Evolutionary conservation across 2,888 invertebrate species (phyloP).

Genomic region (Cerceris ruficornis): DNA sequence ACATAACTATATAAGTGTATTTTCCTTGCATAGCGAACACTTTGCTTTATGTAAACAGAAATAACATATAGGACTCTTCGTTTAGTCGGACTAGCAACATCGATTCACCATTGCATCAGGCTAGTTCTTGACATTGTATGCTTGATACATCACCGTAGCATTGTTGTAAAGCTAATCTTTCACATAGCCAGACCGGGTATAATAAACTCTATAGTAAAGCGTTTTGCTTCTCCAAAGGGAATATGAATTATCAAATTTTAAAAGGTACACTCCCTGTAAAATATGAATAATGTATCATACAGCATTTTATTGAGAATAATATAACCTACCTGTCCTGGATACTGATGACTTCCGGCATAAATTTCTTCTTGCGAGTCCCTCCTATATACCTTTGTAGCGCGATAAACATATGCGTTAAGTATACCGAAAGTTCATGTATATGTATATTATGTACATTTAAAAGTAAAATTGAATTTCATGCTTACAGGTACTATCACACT

Average conservation of each 20-base stretch:
- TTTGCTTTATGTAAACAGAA: constrained; percentile 53
- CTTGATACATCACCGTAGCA: constrained; percentile 31
- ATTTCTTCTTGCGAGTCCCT: constrained; percentile 98
- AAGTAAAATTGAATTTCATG: constrained; percentile 16
- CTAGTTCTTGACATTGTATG: constrained; percentile 70
- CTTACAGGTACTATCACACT: constrained; percentile 79
- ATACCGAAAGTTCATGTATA: not conserved
- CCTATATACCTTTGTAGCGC: constrained; percentile 88
- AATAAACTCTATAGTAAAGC: constrained; percentile 99
- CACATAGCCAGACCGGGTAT: constrained; percentile 86
- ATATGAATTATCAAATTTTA: constrained; percentile 99
- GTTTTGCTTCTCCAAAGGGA: constrained; percentile 99
- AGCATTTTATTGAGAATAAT: not conserved
- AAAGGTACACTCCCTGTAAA: constrained; percentile 94
- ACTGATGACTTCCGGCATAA: constrained; percentile 98
- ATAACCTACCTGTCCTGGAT: constrained; percentile 88
- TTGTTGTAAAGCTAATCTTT: constrained; percentile 40
- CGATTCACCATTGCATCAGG: constrained; percentile 66
- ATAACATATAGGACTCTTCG: constrained; percentile 65
- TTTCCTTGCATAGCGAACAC: constrained; percentile 33
- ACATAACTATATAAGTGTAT: constrained; percentile 60
- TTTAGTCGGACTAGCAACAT: constrained; percentile 75
- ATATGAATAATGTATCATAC: not conserved
- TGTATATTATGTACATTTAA: not conserved
- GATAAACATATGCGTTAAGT: not conserved